A percentile compares a stretch with the other conserved stretches of the same genome.
Conservation (phyloP, 2,797 vertebrate species). For the Eurystomus glaucurus region DNA sequence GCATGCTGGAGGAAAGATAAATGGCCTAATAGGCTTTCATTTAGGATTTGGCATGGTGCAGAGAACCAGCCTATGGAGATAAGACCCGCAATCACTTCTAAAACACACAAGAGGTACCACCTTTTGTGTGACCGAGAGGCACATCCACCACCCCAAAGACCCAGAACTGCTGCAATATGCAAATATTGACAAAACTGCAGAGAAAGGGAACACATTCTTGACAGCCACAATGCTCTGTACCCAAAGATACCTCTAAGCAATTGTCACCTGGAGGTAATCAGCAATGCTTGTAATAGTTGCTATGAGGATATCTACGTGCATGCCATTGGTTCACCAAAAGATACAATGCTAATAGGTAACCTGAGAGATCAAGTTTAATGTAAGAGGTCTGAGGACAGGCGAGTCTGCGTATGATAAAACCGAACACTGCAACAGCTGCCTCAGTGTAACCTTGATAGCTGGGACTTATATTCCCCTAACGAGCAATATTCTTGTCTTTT, state of each 20-base stretch:
- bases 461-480: background rate
- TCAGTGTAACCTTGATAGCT: background rate
- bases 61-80: background rate
- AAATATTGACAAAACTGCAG: background rate
- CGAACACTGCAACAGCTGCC: background rate
- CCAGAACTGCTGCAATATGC: background rate
- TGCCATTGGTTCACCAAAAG: background rate
- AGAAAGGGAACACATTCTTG: background rate
- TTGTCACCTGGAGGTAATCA: background rate
- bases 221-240: background rate
- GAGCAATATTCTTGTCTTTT: background rate
- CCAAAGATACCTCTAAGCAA: background rate
- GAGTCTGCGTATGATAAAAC: background rate
- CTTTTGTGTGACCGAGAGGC: background rate
- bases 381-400: background rate
- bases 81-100: background rate
- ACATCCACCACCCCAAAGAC: background rate
- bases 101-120: background rate
- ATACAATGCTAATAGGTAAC: rapidly evolving
- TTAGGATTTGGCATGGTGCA: background rate
- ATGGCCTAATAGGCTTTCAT: background rate
- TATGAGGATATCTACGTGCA: rapidly evolving
- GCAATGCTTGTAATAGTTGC: background rate
- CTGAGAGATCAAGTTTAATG: background rate
- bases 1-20: background rate